Percentiles rank a stretch among this genome's conserved stretches.
phyloP scores from a whole-genome alignment of 2,797 vertebrate genomes.

The Lindbergichthys nudifrons region DNA sequence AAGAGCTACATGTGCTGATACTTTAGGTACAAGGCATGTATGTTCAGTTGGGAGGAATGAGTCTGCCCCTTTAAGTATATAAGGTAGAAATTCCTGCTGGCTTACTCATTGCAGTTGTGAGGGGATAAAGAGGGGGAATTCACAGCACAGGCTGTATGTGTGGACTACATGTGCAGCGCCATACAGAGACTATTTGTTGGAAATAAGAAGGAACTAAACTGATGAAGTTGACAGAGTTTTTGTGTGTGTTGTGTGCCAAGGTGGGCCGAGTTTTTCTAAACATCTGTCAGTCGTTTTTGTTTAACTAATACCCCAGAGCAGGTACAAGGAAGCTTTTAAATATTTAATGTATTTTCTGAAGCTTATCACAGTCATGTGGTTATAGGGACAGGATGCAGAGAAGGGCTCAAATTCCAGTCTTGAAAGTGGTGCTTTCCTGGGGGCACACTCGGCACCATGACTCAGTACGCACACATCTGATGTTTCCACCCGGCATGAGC shows the following conservation, averaged over 20 bases:
- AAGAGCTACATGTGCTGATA: slow-evolving; percentile 32
- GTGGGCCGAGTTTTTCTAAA: slow-evolving; percentile 35
- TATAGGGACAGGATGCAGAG: slow-evolving; percentile 59
- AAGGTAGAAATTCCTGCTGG: slow-evolving; percentile 88
- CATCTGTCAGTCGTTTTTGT: slow-evolving; percentile 52
- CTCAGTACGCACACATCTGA: slow-evolving; percentile 63
- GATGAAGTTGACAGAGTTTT: slow-evolving; percentile 37
- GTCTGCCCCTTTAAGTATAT: slow-evolving; percentile 87
- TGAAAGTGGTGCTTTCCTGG: slow-evolving; percentile 68
- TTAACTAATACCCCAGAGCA: slow-evolving; percentile 65
- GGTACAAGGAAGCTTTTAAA: slow-evolving; percentile 70
- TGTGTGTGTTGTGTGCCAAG: slow-evolving; percentile 35
- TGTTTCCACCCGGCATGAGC: slow-evolving; percentile 53
- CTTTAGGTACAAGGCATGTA: slow-evolving; percentile 15
- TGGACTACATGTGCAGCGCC: slow-evolving; percentile 69
- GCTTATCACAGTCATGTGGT: slow-evolving; percentile 69
- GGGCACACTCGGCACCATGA: slow-evolving; percentile 59
- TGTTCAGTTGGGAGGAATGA: slow-evolving; percentile 44
- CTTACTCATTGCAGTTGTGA: slow-evolving; percentile 88
- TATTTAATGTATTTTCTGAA: slow-evolving; percentile 69
- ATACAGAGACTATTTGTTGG: slow-evolving; percentile 80
- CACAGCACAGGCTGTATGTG: slow-evolving; percentile 82
- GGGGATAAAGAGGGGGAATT: slow-evolving; percentile 83
- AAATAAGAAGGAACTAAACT: slow-evolving; percentile 36
- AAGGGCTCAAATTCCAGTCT: slow-evolving; percentile 59